Evolutionary conservation across 2,888 invertebrate species (phyloP), one percentile per base, ranked within the genome.

Genomic region (Ligdia adustata): DNA sequence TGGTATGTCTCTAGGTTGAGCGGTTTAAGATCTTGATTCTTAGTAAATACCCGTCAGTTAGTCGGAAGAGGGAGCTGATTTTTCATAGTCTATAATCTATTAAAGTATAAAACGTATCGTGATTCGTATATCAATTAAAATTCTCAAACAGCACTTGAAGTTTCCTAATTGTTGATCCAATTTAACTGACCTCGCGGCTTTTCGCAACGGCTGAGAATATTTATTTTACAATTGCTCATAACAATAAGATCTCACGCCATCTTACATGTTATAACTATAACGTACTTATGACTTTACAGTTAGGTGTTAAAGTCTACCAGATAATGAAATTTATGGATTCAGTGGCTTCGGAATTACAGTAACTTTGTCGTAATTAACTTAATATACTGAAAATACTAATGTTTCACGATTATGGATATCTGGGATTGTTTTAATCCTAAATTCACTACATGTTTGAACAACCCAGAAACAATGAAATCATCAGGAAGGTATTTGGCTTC

Each of bases 221-320:
- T 31, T 22, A 22, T 22, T 22, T 22, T 31, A 42, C 48, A 42
- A 48, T 32, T 37, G 27, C 37, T 33, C 14, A 14, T 33, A 57
- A 54, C 49, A 52, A 54, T 50, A 46, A 32, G 54, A 52, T 55
- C 55, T 57, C 57, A 57, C 54, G 54, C 50, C 50, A 53, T 47
- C 48, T 49, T 26, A 47, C 48, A 32, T 48, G 26, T 9, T 33
- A 33, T 33, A 48, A 37, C 41, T 38, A 38, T 48, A 42, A 42
- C 37, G 41, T 42, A 26, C 35, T 9, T 42, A 16, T 4, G 12
- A 39, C 12, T 20, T 48, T 38, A 48, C 48, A 32, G 48, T 48
- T 48, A 42, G 32, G 22, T 32, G 14, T 9, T 48, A 32, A 37
- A 28, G 20, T 22, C 26, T 37, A 16, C 3, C 11, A 7, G 18